phyloP scores from a whole-genome alignment of 2,797 vertebrate species.

The Spinus pinus region DNA sequence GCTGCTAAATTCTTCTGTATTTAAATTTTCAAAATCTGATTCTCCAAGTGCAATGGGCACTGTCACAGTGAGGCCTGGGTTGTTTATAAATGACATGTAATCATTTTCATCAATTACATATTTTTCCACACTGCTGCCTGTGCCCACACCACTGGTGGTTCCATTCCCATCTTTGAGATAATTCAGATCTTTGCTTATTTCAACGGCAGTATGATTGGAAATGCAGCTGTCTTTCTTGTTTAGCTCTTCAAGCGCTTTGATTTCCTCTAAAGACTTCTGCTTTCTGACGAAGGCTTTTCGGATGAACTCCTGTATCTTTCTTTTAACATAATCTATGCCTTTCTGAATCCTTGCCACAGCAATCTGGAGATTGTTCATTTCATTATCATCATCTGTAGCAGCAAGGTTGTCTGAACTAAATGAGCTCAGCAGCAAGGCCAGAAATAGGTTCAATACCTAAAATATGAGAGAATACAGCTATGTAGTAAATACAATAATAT shows the following conservation, averaged over 20 bases:
- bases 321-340: constrained; percentile 82
- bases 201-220: constrained; percentile 85
- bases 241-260: constrained; percentile 82
- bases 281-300: constrained; percentile 78
- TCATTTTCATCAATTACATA: constrained; percentile 85
- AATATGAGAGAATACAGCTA: constrained; percentile 12
- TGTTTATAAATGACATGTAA: constrained; percentile 93
- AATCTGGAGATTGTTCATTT: constrained; percentile 93
- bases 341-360: constrained; percentile 88
- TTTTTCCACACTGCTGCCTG: constrained; percentile 88
- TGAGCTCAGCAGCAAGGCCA: constrained; percentile 95
- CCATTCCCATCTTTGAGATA: constrained; percentile 84
- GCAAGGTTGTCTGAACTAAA: constrained; percentile 95
- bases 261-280: constrained; percentile 78
- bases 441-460: constrained; percentile 95
- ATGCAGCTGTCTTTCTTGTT: constrained; percentile 86
- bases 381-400: constrained; percentile 85
- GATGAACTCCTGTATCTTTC: constrained; percentile 77
- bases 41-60: constrained; percentile 94
- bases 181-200: constrained; percentile 89
- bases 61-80: constrained; percentile 87
- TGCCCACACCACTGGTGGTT: constrained; percentile 85
- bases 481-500: neutral
- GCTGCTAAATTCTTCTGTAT: constrained; percentile 96
- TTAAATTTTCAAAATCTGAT: constrained; percentile 95